Evolutionary conservation across 2,113 vertebrate genomes (phyloP).

Genomic region (Ochotona curzoniae): DNA sequence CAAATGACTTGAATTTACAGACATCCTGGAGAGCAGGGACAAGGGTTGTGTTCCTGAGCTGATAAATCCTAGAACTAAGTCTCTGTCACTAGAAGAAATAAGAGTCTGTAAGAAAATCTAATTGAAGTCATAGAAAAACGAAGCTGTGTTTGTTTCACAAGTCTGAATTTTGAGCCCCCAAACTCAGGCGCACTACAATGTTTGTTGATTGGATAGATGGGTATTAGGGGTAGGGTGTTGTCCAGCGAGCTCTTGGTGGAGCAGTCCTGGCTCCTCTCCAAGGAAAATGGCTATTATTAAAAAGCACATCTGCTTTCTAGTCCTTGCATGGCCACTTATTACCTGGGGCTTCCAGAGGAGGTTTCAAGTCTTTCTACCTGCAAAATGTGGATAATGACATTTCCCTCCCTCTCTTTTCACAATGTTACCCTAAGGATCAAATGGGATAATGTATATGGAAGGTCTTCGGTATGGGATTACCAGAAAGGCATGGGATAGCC

Average conservation of each 20-base stretch:
- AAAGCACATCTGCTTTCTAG: constrained; percentile 45
- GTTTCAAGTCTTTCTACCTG: constrained; percentile 39
- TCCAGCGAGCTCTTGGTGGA: not conserved
- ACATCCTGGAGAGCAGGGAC: not conserved
- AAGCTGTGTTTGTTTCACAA: not conserved
- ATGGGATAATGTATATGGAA: not conserved
- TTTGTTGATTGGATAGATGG: not conserved
- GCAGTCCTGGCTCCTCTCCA: not conserved
- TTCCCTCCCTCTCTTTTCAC: not conserved
- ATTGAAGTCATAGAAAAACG: not conserved
- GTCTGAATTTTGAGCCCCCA: not conserved
- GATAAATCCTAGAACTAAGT: not conserved
- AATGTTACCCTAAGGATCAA: not conserved
- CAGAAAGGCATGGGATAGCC: not conserved
- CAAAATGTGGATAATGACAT: constrained; percentile 45
- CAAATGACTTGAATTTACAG: not conserved
- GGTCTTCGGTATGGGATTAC: not conserved
- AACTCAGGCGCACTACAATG: not conserved
- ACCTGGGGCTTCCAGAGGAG: not conserved
- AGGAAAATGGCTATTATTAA: constrained; percentile 18
- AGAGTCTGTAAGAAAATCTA: not conserved
- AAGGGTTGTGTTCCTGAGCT: not conserved
- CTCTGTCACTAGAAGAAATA: not conserved
- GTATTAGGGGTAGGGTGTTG: not conserved
- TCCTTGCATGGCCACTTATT: not conserved